These are phyloP conservation scores for Chelmon rostratus DNA, from an alignment of 2,797 vertebrate genomes.

Conservation along the genomic window DNA sequence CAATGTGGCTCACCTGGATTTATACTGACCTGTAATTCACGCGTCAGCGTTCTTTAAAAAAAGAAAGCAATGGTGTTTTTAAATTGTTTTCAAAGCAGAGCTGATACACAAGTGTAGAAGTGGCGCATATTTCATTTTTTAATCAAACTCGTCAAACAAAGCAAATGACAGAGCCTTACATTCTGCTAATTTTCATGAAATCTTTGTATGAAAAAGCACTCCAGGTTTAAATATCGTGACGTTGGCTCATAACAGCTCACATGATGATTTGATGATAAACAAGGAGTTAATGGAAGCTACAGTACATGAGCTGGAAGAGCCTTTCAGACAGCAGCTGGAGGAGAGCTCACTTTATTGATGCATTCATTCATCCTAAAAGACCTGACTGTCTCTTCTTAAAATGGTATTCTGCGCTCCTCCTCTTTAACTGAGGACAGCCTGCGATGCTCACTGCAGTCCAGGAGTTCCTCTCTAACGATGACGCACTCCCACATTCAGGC, in stretches of 20 bases:
- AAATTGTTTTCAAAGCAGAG: neutral
- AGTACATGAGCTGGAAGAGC: neutral
- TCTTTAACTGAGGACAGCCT: neutral
- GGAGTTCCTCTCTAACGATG: neutral
- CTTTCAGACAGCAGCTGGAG: neutral
- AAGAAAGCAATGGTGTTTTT: neutral
- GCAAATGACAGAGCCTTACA: neutral
- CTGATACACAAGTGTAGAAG: neutral
- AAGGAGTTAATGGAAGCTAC: neutral
- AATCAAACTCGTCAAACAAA: neutral
- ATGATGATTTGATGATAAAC: conserved; percentile 3
- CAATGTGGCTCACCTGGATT: conserved; percentile 23
- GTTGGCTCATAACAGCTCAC: neutral
- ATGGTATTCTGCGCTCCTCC: no score
- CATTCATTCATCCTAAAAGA: neutral
- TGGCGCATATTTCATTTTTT: neutral
- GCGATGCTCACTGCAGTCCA: neutral
- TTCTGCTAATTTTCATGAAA: neutral
- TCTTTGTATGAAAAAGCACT: neutral
- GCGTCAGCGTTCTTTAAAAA: neutral
- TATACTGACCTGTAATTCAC: neutral
- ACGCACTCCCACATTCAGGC: conserved; percentile 15
- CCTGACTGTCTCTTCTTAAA: neutral
- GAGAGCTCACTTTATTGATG: neutral
- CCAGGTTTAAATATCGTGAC: neutral